Base-by-base conservation (phyloP, 2,797 vertebrate species). In the Cynopterus sphinx region DNA sequence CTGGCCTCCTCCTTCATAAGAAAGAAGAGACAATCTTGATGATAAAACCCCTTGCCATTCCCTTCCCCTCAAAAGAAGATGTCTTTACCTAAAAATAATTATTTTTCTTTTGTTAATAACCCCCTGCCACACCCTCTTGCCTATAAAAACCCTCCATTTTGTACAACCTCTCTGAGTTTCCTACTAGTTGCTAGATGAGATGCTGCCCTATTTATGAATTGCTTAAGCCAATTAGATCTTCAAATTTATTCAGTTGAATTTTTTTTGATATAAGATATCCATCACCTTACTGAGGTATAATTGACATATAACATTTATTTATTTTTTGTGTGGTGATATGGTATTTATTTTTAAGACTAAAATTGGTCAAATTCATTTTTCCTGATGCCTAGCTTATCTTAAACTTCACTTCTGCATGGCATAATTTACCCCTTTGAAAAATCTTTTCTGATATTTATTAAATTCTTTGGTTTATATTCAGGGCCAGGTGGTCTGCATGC, bases 331-430 rank as follows among this genome's bases (percentile, higher is more conserved):
- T 87, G 55, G 31, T 51, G 22, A 94, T 71, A 85, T 71, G 33
- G 17, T 61, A 77, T 90, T 84, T 78, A 78, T 71, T 46, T 88
- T 68, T 70, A 89, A 41, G 15, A 77, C 77, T 81, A 61, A 89
- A 93, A 91, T 78, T 84, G 55, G 6, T 49, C 51, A 79, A 81
- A 41, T 86, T 46, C 24, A 21, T 49, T 91, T 91, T 91, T 81
- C 67, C 43, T 55, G 26, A 91, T 26, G 2, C 22, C 3, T 95
- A 57, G 26, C n/a, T 90, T 81, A 90, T 82, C 90, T 87, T 91
- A 79, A 91, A 79, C 33, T 83, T 81, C 15, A 49, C 22, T 92
- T 75, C 19, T 11, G 91, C 49, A 59, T 67, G n/a, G 43, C 12
- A 73, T 31, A 67, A 63, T 87, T 87, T 90, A 86, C 10, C 15